Conservation (phyloP, 92 coral and sea anemone species). For the Chrysogorgia sp. region DNA sequence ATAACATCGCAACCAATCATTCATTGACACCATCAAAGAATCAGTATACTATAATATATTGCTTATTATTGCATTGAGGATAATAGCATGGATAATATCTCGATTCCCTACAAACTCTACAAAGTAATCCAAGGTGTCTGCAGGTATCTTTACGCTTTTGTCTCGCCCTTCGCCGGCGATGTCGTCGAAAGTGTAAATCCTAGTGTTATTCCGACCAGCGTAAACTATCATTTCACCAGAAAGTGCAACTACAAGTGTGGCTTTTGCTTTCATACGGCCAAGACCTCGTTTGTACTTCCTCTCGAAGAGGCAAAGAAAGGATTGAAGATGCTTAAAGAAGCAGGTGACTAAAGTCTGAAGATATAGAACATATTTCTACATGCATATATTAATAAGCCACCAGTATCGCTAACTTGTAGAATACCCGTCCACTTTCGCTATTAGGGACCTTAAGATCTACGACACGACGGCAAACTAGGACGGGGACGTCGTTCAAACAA, state of each 20-base stretch:
- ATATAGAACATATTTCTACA: too few species aligned
- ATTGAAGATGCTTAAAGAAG: conserved; percentile 61
- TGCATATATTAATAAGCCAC: too few species aligned
- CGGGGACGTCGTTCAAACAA: too few species aligned
- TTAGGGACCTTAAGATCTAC: too few species aligned
- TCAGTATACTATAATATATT: neutral
- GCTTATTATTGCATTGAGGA: neutral
- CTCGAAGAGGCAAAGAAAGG: conserved; percentile 72
- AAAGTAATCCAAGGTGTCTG: neutral
- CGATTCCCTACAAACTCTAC: neutral
- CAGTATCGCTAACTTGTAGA: too few species aligned
- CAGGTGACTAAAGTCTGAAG: too few species aligned
- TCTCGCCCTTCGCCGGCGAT: neutral
- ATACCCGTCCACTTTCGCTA: too few species aligned
- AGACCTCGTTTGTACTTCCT: conserved; percentile 79
- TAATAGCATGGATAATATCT: neutral
- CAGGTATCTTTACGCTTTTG: conserved; percentile 7
- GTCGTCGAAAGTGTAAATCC: neutral
- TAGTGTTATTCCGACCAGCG: conserved; percentile 60
- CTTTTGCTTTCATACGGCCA: conserved; percentile 88
- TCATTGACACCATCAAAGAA: too few species aligned
- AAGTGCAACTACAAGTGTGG: conserved; percentile 85
- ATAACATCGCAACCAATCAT: too few species aligned
- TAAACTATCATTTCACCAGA: conserved; percentile 81
- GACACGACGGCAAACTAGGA: too few species aligned